phyloP scores from a whole-genome alignment of 2,888 invertebrate species.

The Lottia scabra region DNA sequence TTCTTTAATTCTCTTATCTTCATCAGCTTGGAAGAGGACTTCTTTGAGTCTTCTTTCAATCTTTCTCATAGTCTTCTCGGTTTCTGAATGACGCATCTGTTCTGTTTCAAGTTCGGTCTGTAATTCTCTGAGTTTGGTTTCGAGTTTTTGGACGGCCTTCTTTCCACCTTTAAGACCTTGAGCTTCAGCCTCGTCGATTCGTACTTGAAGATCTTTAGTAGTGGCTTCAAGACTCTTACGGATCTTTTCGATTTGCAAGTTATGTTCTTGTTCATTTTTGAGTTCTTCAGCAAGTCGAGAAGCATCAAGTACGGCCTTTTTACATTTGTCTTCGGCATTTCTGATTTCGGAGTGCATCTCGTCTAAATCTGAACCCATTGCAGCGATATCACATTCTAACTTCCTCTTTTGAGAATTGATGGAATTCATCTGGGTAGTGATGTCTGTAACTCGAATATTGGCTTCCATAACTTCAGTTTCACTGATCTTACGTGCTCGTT shows the following conservation, averaged over 20 bases:
- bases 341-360: slow-evolving; percentile 98
- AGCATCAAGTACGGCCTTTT: slow-evolving; percentile 77
- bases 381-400: slow-evolving; percentile 92
- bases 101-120: slow-evolving; percentile 91
- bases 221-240: slow-evolving; percentile 97
- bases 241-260: slow-evolving; percentile 90
- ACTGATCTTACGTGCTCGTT: background rate
- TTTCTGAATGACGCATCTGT: slow-evolving; percentile 97
- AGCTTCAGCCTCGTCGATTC: slow-evolving; percentile 95
- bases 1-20: slow-evolving; percentile 99
- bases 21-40: slow-evolving; percentile 78
- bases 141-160: slow-evolving; percentile 83
- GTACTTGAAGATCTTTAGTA: slow-evolving; percentile 93
- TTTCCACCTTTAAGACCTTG: slow-evolving; percentile 1
- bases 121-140: slow-evolving; percentile 75
- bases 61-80: slow-evolving; percentile 96
- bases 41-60: slow-evolving; percentile 95
- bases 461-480: background rate
- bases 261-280: slow-evolving; percentile 96
- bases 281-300: slow-evolving; percentile 97
- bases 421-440: slow-evolving; percentile 91
- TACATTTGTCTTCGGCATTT: slow-evolving; percentile 87
- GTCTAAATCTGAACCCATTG: slow-evolving; percentile 96
- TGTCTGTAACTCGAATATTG: slow-evolving; percentile 75
- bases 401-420: slow-evolving; percentile 98